Percentiles rank a stretch among this genome's conserved stretches.
Evolutionary conservation across 2,113 vertebrate species (phyloP).

Genomic region (Numenius arquata): DNA sequence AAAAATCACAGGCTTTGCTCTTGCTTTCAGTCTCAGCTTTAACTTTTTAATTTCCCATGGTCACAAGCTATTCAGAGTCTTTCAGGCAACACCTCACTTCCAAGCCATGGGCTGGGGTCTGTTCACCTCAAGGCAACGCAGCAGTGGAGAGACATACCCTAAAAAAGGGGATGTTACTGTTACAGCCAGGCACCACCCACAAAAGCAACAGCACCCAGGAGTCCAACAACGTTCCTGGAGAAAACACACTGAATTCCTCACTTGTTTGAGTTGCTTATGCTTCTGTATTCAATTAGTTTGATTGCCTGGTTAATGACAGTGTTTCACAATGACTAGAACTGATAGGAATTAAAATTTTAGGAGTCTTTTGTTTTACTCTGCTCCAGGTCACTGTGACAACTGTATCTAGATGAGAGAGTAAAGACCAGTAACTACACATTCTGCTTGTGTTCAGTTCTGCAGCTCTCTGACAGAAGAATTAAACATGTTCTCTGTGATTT

Average conservation of each 20-base stretch:
- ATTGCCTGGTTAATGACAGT: not conserved
- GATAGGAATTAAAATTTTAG: conserved; percentile 57
- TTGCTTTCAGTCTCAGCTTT: not conserved
- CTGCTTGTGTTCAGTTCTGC: not conserved
- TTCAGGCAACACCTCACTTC: not conserved
- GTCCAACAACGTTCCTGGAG: not conserved
- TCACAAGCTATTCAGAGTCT: not conserved
- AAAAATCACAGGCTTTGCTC: not conserved
- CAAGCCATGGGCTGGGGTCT: not conserved
- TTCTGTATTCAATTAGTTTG: not conserved
- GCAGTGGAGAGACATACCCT: not conserved
- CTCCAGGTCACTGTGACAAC: conserved; percentile 43
- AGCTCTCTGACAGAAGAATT: conserved; percentile 4
- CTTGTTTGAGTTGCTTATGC: not conserved
- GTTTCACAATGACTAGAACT: conserved; percentile 8
- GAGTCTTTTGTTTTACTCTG: conserved; percentile 37
- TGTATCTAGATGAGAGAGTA: not conserved
- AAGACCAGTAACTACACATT: not conserved
- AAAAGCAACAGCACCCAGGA: not conserved
- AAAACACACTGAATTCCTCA: not conserved
- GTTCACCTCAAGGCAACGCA: not conserved
- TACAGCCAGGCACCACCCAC: not conserved
- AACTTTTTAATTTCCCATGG: not conserved
- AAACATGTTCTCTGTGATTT: not conserved
- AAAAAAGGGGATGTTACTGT: not conserved